Percentiles rank a stretch among this genome's conserved stretches.
Evolutionary conservation across 2,797 vertebrate species (phyloP).

Genomic region (Sebastes alutus): DNA sequence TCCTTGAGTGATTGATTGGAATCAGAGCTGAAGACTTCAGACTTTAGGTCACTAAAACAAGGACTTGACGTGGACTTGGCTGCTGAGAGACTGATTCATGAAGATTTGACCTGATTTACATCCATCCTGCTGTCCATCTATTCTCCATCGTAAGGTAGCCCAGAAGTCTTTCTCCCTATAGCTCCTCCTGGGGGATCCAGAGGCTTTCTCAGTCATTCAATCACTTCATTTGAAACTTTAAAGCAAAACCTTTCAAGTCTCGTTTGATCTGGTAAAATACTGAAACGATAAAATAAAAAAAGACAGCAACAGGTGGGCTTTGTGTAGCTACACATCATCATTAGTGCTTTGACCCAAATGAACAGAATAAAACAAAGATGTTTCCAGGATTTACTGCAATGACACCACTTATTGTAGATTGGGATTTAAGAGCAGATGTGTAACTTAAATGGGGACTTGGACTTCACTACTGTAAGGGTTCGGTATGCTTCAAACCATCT

Average conservation of each 20-base stretch:
- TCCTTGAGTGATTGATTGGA: slow-evolving; percentile 14
- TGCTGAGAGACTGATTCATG: neutral
- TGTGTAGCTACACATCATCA: neutral
- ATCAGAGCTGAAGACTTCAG: neutral
- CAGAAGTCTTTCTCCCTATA: neutral
- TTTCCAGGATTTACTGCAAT: neutral
- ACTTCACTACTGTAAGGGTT: neutral
- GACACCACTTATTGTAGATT: too few species aligned
- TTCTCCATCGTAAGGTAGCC: neutral
- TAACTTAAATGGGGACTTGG: neutral
- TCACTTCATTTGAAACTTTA: neutral
- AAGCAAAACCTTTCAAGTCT: neutral
- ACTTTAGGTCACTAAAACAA: slow-evolving; percentile 3
- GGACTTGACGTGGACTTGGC: neutral
- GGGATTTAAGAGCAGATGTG: neutral
- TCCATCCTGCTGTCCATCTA: neutral
- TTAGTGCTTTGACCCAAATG: neutral
- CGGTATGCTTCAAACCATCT: neutral
- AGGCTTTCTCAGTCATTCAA: neutral
- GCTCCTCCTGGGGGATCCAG: neutral
- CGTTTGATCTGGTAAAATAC: neutral
- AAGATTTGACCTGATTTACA: neutral
- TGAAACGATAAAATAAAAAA: neutral
- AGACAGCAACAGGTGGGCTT: neutral
- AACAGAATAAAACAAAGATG: neutral